Evolutionary conservation across 2,797 vertebrate genomes (phyloP).

Genomic region (Paratrypauchen microcephalus): DNA sequence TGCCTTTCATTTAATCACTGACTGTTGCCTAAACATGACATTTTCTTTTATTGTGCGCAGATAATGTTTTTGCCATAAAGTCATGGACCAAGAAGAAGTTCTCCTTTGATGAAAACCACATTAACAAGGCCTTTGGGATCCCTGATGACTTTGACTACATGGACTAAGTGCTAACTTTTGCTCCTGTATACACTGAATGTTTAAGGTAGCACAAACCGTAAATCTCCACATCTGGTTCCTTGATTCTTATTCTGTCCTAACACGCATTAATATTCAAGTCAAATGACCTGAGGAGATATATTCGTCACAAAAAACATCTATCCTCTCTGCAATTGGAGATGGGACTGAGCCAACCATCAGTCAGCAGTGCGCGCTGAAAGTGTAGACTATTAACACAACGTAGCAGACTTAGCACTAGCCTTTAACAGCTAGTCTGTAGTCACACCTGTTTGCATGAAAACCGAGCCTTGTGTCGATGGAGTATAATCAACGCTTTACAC

Average conservation of each 20-base stretch:
- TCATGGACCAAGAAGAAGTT: slow-evolving; percentile 99
- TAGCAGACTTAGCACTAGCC: slow-evolving; percentile 30
- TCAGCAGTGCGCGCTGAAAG: slow-evolving; percentile 20
- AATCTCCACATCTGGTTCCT: slow-evolving; percentile 4
- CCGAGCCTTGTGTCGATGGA: slow-evolving; percentile 49
- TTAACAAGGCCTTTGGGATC: slow-evolving; percentile 96
- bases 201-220: slow-evolving; percentile 14
- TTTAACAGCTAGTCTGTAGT: slow-evolving; percentile 50
- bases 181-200: not conserved
- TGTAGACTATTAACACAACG: slow-evolving; percentile 31
- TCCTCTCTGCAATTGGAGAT: slow-evolving; percentile 66
- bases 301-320: slow-evolving; percentile 14
- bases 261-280: slow-evolving; percentile 22
- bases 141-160: slow-evolving; percentile 98
- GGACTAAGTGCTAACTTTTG: slow-evolving; percentile 73
- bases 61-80: slow-evolving; percentile 95
- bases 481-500: slow-evolving; percentile 41
- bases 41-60: slow-evolving; percentile 64
- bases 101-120: slow-evolving; percentile 87
- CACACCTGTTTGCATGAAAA: slow-evolving; percentile 76
- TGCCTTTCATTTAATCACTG: no score
- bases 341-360: slow-evolving; percentile 43
- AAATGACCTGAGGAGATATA: slow-evolving; percentile 16
- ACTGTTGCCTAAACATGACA: not conserved
- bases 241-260: slow-evolving; percentile 21